A percentile compares a stretch with the other conserved stretches of the same genome.
These are phyloP conservation scores for Diaphora mendica DNA, from an alignment of 2,888 invertebrate species.

Conservation along the genomic window DNA sequence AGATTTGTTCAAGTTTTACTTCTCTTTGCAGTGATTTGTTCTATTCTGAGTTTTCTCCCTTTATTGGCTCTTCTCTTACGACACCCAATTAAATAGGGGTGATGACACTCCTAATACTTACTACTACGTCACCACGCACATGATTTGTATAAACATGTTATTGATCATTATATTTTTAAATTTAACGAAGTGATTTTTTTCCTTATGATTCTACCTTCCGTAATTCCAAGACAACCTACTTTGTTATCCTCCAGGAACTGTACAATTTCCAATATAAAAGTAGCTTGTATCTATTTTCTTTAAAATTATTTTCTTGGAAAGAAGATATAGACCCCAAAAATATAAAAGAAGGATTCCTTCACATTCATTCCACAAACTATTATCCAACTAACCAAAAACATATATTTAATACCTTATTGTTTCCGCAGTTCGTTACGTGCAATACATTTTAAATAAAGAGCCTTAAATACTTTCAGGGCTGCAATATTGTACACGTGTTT, in stretches of 20 bases:
- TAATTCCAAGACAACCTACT: neutral
- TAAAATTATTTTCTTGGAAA: neutral
- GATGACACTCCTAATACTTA: too few relatives aligned
- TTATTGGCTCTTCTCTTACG: too few relatives aligned
- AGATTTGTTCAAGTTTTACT: too few relatives aligned
- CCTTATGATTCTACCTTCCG: neutral
- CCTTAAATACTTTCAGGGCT: constrained; percentile 19
- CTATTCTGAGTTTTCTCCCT: too few relatives aligned
- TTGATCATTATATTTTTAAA: neutral
- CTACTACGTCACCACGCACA: too few relatives aligned
- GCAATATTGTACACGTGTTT: constrained; percentile 48
- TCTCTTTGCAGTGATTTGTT: too few relatives aligned
- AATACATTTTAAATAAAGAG: constrained; percentile 9
- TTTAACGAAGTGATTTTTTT: neutral
- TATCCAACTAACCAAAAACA: neutral
- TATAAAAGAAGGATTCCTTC: neutral
- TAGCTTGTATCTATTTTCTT: neutral
- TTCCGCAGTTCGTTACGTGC: neutral
- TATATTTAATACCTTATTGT: neutral
- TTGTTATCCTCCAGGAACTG: neutral
- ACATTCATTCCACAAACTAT: neutral
- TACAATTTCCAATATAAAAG: neutral
- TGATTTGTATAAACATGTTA: too few relatives aligned
- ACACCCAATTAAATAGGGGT: too few relatives aligned
- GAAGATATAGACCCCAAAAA: neutral